A percentile compares a stretch with the other conserved stretches of the same genome.
These are phyloP conservation scores for Lethenteron camtschaticum DNA, from an alignment of 2,113 vertebrate genomes.

Conservation along the genomic window DNA sequence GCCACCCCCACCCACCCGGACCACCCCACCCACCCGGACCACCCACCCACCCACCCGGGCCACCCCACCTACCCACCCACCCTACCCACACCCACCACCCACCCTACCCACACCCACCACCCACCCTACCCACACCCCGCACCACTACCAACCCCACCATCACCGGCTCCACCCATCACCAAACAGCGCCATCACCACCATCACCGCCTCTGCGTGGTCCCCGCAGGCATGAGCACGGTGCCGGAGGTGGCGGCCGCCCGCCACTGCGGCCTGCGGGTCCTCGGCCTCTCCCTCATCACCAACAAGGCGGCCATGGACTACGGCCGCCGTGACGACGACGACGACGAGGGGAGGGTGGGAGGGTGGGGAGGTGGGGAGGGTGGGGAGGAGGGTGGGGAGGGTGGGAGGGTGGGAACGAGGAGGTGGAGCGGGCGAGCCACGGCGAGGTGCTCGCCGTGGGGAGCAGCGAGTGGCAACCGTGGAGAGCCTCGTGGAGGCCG, in stretches of 20 bases:
- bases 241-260: conserved; percentile 35
- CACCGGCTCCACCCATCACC: too few relatives aligned
- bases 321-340: conserved; percentile 17
- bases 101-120: too few relatives aligned
- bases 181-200: too few relatives aligned
- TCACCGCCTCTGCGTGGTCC: neutral
- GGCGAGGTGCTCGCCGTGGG: neutral
- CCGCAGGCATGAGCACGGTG: conserved; percentile 36
- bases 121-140: too few relatives aligned
- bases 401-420: neutral
- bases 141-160: too few relatives aligned
- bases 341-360: conserved; percentile 20
- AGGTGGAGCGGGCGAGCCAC: neutral
- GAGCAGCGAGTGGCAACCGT: neutral
- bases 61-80: too few relatives aligned
- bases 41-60: too few relatives aligned
- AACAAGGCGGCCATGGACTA: conserved; percentile 30
- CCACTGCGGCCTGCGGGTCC: conserved; percentile 30
- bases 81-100: too few relatives aligned
- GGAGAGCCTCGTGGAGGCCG: neutral
- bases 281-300: conserved; percentile 37
- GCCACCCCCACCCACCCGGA: too few relatives aligned
- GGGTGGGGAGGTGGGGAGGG: neutral
- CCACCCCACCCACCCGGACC: too few relatives aligned
- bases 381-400: too few relatives aligned